phyloP scores from a whole-genome alignment of 2,797 vertebrate genomes.

The Taenioides sp. region DNA sequence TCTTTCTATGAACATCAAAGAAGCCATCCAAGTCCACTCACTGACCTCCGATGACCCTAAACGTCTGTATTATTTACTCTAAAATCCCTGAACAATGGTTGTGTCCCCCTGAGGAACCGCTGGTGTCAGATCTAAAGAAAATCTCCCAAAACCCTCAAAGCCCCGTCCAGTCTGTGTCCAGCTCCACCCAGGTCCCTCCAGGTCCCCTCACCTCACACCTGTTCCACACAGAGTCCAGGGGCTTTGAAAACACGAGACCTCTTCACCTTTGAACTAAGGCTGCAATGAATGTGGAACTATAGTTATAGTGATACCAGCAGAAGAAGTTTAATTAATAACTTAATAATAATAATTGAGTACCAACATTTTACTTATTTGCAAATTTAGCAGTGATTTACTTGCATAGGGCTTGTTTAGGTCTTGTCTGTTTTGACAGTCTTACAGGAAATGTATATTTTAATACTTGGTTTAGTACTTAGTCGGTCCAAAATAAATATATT shows the following conservation, averaged over 20 bases:
- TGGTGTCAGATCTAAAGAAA: slow-evolving; percentile 38
- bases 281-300: no score
- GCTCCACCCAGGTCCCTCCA: slow-evolving; percentile 43
- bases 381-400: background rate
- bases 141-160: slow-evolving; percentile 21
- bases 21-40: slow-evolving; percentile 12
- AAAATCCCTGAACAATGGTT: slow-evolving; percentile 13
- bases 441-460: no score
- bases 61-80: background rate
- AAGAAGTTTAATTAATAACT: background rate
- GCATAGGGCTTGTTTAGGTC: no score
- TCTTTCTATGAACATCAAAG: background rate
- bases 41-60: slow-evolving; percentile 28
- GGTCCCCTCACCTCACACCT: slow-evolving; percentile 36
- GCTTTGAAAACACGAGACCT: slow-evolving; percentile 21
- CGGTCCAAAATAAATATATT: no score
- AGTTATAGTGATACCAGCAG: background rate
- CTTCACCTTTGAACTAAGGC: no score
- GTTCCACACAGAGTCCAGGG: slow-evolving; percentile 34
- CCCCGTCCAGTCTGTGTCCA: slow-evolving; percentile 35
- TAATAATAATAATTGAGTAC: no score
- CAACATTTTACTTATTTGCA: background rate
- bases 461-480: no score
- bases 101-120: slow-evolving; percentile 23
- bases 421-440: no score